Evolutionary conservation across 2,113 vertebrate genomes (phyloP).

Genomic region (Toxotes jaculatrix): DNA sequence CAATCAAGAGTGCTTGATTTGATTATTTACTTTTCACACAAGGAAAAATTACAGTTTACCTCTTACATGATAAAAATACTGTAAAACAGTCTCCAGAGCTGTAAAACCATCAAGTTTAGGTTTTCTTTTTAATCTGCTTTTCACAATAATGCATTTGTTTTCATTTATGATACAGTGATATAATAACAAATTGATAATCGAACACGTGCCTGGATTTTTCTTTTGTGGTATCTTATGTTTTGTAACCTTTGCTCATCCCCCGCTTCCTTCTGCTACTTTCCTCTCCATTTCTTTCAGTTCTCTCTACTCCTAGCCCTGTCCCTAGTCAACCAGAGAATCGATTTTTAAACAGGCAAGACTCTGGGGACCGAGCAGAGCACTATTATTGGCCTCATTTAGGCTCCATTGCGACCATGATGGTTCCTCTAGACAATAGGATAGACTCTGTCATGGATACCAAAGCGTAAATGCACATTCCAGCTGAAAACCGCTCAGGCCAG

Average conservation of each 20-base stretch:
- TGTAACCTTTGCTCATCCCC: conserved; percentile 38
- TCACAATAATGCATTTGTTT: neutral
- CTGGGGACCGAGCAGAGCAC: conserved; percentile 71
- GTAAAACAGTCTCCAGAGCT: neutral
- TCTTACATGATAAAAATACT: neutral
- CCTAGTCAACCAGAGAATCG: conserved; percentile 79
- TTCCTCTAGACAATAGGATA: conserved; percentile 76
- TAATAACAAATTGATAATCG: conserved; percentile 6
- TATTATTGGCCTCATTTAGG: conserved; percentile 83
- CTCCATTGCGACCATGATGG: conserved; percentile 72
- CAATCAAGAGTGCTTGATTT: neutral
- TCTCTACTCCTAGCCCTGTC: conserved; percentile 69
- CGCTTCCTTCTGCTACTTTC: conserved; percentile 27
- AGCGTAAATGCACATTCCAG: conserved; percentile 68
- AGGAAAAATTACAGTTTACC: neutral
- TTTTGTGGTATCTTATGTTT: conserved; percentile 32
- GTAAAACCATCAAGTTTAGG: neutral
- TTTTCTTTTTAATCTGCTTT: neutral
- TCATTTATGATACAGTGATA: neutral
- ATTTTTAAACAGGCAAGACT: conserved; percentile 81
- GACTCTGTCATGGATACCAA: conserved; percentile 75
- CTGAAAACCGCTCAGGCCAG: conserved; percentile 74
- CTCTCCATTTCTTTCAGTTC: conserved; percentile 58
- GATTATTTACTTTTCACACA: neutral
- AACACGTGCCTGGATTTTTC: conserved; percentile 21